phyloP scores from a whole-genome alignment of 2,113 vertebrate species.

The Nettapus auritus region DNA sequence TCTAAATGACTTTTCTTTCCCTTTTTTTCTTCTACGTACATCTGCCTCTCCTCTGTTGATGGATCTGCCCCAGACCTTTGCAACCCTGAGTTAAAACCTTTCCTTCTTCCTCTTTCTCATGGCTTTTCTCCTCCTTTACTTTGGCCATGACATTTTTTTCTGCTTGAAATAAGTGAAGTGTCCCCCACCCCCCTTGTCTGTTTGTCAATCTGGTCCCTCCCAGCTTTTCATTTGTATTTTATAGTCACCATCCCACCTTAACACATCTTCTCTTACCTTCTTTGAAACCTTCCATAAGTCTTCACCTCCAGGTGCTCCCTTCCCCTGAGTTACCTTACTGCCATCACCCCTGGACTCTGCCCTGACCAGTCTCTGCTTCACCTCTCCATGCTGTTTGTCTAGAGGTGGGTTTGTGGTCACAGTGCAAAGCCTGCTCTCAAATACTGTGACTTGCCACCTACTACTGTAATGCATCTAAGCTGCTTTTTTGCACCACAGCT shows the following conservation, averaged over 20 bases:
- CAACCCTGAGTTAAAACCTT: neutral
- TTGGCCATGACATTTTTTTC: neutral
- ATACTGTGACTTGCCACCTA: neutral
- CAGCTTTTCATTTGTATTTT: neutral
- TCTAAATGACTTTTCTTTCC: neutral
- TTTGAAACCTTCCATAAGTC: neutral
- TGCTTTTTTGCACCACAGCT: neutral
- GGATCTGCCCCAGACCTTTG: neutral
- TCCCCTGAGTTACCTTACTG: neutral
- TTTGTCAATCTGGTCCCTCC: neutral
- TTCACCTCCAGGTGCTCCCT: neutral
- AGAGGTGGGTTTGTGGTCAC: neutral
- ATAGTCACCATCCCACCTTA: neutral
- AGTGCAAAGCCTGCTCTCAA: neutral
- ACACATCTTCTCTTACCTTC: neutral
- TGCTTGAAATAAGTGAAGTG: neutral
- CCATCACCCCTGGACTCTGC: neutral
- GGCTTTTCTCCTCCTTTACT: neutral
- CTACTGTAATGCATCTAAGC: neutral
- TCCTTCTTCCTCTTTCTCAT: neutral
- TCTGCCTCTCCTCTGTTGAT: neutral
- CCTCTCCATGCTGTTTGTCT: neutral
- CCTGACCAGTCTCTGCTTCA: neutral
- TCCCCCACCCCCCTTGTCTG: neutral
- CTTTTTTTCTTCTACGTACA: neutral